These are phyloP conservation scores for Centrocercus urophasianus DNA, from an alignment of 2,113 vertebrate species.

Conservation along the genomic window DNA sequence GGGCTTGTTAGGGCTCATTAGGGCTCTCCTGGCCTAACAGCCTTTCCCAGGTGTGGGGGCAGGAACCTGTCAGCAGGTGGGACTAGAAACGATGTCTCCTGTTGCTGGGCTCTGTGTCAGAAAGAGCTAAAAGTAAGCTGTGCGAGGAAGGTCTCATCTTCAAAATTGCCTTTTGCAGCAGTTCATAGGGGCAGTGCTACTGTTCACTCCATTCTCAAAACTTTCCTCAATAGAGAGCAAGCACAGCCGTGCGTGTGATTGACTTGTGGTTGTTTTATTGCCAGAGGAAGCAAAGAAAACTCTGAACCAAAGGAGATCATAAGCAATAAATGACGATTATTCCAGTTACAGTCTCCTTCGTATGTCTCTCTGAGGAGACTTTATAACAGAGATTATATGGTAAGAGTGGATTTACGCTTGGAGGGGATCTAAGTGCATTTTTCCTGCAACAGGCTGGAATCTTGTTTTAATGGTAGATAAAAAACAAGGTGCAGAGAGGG, in stretches of 20 bases:
- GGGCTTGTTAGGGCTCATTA: rapidly evolving
- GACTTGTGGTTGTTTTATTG: slow-evolving; percentile 9
- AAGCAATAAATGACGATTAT: slow-evolving; percentile 50
- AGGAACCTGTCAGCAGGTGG: not conserved
- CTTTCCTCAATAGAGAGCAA: not conserved
- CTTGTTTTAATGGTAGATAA: slow-evolving; percentile 65
- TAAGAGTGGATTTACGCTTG: slow-evolving; percentile 59
- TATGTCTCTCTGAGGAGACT: slow-evolving; percentile 49
- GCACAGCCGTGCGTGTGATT: not conserved
- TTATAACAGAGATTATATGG: slow-evolving; percentile 41
- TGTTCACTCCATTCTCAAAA: not conserved
- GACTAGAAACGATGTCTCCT: not conserved
- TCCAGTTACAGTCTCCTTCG: not conserved
- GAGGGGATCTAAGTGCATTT: slow-evolving; percentile 48
- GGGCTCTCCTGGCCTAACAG: not conserved
- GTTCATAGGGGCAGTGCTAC: not conserved
- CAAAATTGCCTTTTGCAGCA: not conserved
- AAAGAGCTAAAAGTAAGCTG: not conserved
- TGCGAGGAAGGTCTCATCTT: not conserved
- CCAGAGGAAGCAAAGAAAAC: slow-evolving; percentile 23
- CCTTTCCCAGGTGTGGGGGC: not conserved
- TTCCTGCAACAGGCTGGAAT: slow-evolving; percentile 54
- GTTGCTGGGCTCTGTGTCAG: not conserved
- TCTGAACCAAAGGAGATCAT: not conserved
- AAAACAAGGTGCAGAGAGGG: slow-evolving; percentile 26